Percentiles rank a stretch among this genome's conserved stretches.
phyloP scores from a whole-genome alignment of 2,797 vertebrate genomes.

The Hybognathus amarus region DNA sequence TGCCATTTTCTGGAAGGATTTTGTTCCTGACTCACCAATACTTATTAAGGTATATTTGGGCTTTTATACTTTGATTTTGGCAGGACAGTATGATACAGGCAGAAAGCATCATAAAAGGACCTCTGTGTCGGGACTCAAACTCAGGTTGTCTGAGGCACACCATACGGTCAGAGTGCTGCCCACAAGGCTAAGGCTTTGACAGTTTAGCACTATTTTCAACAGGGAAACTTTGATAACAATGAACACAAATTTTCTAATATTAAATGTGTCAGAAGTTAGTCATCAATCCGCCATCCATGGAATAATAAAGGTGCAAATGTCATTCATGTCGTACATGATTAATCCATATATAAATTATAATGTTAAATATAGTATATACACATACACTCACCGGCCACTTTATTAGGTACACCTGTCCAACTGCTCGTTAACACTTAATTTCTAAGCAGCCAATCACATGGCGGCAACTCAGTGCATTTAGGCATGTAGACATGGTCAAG shows the following conservation, averaged over 20 bases:
- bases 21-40: not conserved
- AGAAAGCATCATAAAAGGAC: conserved; percentile 8
- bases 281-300: not conserved
- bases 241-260: not conserved
- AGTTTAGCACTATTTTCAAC: not conserved
- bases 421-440: too few species aligned
- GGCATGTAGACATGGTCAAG: too few species aligned
- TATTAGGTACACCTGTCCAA: too few species aligned
- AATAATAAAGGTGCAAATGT: not conserved
- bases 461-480: too few species aligned
- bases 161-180: not conserved
- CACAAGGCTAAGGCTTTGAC: not conserved
- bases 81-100: not conserved
- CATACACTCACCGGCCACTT: accelerated
- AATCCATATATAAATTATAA: not conserved
- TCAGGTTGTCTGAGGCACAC: conserved; percentile 3
- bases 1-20: not conserved
- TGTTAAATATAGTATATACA: not conserved
- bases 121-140: not conserved
- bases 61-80: not conserved
- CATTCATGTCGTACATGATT: not conserved
- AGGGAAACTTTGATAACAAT: not conserved
- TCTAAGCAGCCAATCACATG: too few species aligned
- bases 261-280: not conserved
- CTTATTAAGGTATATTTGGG: not conserved